Conservation (phyloP, 2,797 vertebrate genomes). For the Varecia variegata region DNA sequence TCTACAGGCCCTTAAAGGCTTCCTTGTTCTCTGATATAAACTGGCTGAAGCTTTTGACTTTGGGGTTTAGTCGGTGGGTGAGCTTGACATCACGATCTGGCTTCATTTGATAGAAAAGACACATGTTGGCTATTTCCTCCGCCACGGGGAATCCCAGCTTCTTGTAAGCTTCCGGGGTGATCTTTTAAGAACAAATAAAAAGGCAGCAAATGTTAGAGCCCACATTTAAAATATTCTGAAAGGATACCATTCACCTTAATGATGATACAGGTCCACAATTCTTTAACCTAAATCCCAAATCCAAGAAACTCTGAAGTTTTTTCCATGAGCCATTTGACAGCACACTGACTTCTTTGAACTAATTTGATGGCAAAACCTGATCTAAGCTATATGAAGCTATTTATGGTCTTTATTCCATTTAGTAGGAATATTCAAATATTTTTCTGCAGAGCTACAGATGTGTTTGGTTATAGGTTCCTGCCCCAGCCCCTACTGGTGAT, state of each 20-base stretch:
- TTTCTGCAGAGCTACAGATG: neutral
- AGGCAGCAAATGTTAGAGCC: neutral
- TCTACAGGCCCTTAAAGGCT: neutral
- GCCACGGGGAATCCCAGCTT: constrained; percentile 57
- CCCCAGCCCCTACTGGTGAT: neutral
- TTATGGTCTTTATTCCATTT: neutral
- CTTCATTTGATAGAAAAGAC: constrained; percentile 54
- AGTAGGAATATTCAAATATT: neutral
- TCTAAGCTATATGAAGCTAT: neutral
- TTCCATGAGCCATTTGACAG: neutral
- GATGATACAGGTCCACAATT: neutral
- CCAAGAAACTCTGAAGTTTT: neutral
- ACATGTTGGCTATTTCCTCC: constrained; percentile 52
- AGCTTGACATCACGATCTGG: constrained; percentile 35
- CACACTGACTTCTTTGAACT: constrained; percentile 22
- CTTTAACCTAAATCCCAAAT: neutral
- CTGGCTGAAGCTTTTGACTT: constrained; percentile 64
- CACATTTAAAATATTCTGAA: neutral
- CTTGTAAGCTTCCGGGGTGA: constrained; percentile 41
- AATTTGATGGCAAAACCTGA: neutral
- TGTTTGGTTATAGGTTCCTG: neutral
- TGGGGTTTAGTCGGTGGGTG: constrained; percentile 43
- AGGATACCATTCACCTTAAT: neutral
- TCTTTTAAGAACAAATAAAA: constrained; percentile 52
- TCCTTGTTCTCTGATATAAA: constrained; percentile 58